These are phyloP conservation scores for Heteractis magnifica DNA, from an alignment of 92 coral and sea anemone genomes.

Conservation along the genomic window DNA sequence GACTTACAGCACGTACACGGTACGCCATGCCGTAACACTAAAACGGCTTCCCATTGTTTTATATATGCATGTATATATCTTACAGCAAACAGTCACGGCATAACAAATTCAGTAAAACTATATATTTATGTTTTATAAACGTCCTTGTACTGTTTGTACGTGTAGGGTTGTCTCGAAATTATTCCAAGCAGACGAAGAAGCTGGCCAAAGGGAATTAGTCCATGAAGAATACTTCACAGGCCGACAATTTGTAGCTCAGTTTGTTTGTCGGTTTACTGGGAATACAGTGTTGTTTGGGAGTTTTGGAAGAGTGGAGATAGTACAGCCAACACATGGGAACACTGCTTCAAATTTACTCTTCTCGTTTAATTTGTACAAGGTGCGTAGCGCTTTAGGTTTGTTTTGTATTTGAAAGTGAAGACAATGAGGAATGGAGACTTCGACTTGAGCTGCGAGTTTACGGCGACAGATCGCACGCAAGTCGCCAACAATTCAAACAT, in stretches of 20 bases:
- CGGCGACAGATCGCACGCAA: too few species aligned
- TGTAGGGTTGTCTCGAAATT: conserved; percentile 63
- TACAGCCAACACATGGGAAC: conserved; percentile 50
- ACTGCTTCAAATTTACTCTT: conserved; percentile 37
- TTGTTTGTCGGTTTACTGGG: conserved; percentile 78
- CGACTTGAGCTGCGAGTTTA: too few species aligned
- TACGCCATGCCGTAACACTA: too few species aligned
- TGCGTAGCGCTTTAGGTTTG: not conserved
- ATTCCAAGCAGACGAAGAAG: conserved; percentile 73
- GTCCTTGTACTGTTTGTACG: not conserved
- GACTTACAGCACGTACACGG: too few species aligned
- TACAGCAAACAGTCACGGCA: too few species aligned
- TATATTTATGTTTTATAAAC: too few species aligned
- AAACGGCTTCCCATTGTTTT: too few species aligned
- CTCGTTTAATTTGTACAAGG: conserved; percentile 85
- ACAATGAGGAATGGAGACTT: too few species aligned
- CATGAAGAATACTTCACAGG: conserved; percentile 81
- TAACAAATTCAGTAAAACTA: too few species aligned
- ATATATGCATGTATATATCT: too few species aligned
- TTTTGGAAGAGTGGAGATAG: conserved; percentile 81
- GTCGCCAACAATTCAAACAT: too few species aligned
- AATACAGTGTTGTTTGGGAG: conserved; percentile 63
- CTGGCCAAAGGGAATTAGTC: conserved; percentile 61
- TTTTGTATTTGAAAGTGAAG: not conserved
- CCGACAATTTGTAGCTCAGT: conserved; percentile 85